A percentile compares a stretch with the other conserved stretches of the same genome.
Conservation (phyloP, 2,113 vertebrate genomes). For the Mormyrus lacerda region DNA sequence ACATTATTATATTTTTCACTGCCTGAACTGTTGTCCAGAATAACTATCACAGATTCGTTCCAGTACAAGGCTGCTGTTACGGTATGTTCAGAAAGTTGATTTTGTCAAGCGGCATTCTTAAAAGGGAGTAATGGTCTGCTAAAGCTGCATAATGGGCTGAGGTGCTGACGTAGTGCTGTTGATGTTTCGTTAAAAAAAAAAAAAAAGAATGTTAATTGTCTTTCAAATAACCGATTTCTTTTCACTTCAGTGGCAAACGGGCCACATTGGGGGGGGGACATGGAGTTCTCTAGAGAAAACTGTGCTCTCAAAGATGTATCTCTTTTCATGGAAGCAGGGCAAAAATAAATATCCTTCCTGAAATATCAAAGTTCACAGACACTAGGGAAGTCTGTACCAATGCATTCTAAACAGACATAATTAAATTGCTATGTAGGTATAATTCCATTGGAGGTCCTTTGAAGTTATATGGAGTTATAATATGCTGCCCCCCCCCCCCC, state of each 20-base stretch:
- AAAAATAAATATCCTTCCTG: conserved; percentile 4
- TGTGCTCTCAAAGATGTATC: not conserved
- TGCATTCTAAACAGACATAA: not conserved
- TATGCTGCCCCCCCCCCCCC: not conserved
- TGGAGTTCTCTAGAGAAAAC: not conserved
- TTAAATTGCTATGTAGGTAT: not conserved
- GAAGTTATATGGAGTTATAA: not conserved
- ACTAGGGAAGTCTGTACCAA: not conserved
- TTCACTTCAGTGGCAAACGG: not conserved
- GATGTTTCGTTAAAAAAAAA: not conserved
- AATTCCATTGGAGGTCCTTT: not conserved
- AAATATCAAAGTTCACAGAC: not conserved
- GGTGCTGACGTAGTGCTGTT: not conserved
- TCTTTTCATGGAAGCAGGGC: not conserved
- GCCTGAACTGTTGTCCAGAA: not conserved
- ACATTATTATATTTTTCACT: too few species aligned
- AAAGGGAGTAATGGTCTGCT: conserved; percentile 18
- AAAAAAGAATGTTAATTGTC: conserved; percentile 18
- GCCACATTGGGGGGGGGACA: not conserved
- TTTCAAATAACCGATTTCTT: conserved; percentile 15
- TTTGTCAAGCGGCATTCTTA: not conserved
- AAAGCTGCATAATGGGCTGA: conserved; percentile 10
- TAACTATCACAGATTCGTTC: not conserved
- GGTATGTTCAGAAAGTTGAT: conserved; percentile 11
- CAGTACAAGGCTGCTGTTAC: not conserved